These are phyloP conservation scores for Aegypius monachus DNA, from an alignment of 2,113 vertebrate genomes.

Conservation along the genomic window DNA sequence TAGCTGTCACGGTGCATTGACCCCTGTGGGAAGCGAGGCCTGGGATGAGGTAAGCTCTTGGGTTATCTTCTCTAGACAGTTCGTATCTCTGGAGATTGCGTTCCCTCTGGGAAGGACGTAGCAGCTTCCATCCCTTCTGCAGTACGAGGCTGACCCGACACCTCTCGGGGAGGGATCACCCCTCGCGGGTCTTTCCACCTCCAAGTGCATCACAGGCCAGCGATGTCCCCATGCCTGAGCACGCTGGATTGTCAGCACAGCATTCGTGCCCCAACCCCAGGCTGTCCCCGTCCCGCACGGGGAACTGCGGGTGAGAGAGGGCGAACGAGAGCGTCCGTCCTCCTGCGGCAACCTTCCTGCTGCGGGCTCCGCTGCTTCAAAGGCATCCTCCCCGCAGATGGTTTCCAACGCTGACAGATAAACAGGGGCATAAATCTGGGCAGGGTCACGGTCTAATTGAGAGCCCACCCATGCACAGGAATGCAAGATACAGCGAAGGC, in stretches of 20 bases:
- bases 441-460: neutral
- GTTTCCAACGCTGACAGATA: neutral
- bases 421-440: neutral
- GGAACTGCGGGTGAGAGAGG: neutral
- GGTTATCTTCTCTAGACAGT: neutral
- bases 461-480: neutral
- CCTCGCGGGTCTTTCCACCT: rapidly evolving
- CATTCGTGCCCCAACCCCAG: rapidly evolving
- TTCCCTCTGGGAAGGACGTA: neutral
- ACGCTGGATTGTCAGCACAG: rapidly evolving
- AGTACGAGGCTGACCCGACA: neutral
- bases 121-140: neutral
- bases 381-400: neutral
- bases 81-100: neutral
- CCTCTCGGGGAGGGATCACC: neutral
- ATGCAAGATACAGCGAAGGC: neutral
- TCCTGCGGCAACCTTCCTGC: neutral
- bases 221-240: rapidly evolving
- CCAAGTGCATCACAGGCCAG: neutral
- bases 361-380: neutral
- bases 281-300: rapidly evolving
- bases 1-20: rapidly evolving
- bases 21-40: neutral
- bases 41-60: neutral
- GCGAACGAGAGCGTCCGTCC: rapidly evolving